Conservation (phyloP, 2,888 invertebrate species). For the Aricia artaxerxes region DNA sequence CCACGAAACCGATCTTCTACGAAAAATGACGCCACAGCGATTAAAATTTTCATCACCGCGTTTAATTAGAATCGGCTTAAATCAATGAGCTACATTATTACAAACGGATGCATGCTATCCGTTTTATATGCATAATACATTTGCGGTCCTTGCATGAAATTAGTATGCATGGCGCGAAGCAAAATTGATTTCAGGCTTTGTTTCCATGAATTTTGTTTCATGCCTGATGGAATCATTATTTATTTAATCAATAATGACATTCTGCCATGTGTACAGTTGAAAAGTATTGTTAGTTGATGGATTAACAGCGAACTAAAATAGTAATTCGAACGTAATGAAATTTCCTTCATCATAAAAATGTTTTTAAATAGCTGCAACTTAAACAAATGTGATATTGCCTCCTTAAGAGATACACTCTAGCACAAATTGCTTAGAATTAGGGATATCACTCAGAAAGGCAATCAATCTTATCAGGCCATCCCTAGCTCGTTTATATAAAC, state of each 20-base stretch:
- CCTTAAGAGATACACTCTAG: too few relatives aligned
- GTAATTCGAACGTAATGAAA: neutral
- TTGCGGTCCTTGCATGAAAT: conserved; percentile 10
- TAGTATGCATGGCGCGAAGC: conserved; percentile 15
- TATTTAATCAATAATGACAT: conserved; percentile 14
- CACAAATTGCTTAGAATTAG: too few relatives aligned
- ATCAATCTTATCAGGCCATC: neutral
- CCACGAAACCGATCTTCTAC: neutral
- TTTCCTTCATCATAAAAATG: too few relatives aligned
- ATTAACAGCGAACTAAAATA: neutral
- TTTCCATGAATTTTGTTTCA: conserved; percentile 20
- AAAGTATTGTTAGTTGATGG: neutral
- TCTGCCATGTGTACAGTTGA: neutral
- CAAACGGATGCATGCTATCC: conserved; percentile 7
- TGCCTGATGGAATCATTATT: neutral
- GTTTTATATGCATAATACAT: conserved; percentile 21
- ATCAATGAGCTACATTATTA: conserved; percentile 29
- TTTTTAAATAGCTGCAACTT: too few relatives aligned
- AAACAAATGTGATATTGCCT: too few relatives aligned
- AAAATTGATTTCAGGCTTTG: conserved; percentile 23
- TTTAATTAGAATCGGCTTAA: conserved; percentile 23
- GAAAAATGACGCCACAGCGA: neutral
- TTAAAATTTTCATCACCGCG: neutral
- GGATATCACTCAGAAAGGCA: too few relatives aligned
- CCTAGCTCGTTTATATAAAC: neutral